Evolutionary conservation across 2,797 vertebrate species (phyloP).

Genomic region (Melanogrammus aeglefinus): DNA sequence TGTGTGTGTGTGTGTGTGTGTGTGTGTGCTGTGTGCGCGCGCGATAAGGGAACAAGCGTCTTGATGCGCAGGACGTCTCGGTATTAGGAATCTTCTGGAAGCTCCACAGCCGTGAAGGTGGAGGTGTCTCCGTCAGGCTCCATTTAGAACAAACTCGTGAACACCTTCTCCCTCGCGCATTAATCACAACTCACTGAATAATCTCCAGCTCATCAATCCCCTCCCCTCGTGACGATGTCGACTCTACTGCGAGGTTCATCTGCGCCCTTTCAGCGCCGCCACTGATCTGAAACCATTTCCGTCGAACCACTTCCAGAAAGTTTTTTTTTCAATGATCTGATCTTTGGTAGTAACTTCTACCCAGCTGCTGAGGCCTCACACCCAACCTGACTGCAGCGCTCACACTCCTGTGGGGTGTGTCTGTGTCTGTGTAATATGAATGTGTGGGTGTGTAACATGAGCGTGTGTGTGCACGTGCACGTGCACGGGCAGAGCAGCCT

Average conservation of each 20-base stretch:
- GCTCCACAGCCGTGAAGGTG: too few relatives aligned
- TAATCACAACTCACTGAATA: slow-evolving; percentile 35
- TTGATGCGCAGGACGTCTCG: too few relatives aligned
- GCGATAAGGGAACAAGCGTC: too few relatives aligned
- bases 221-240: slow-evolving; percentile 20
- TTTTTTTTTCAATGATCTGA: too few relatives aligned
- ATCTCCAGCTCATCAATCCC: slow-evolving; percentile 33
- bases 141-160: slow-evolving; percentile 11
- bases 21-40: too few relatives aligned
- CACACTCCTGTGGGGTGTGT: not conserved
- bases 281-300: not conserved
- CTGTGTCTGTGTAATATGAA: not conserved
- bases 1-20: too few relatives aligned
- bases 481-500: slow-evolving; percentile 20
- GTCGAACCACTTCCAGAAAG: too few relatives aligned
- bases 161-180: slow-evolving; percentile 28
- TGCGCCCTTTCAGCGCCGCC: slow-evolving; percentile 15
- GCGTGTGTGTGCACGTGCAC: not conserved
- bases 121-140: not conserved
- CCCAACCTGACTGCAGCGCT: not conserved
- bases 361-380: not conserved
- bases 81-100: too few relatives aligned
- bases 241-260: slow-evolving; percentile 34
- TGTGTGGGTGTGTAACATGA: slow-evolving; percentile 1
- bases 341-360: not conserved